A percentile compares a stretch with the other conserved stretches of the same genome.
Evolutionary conservation across 2,113 vertebrate species (phyloP).

Genomic region (Trogon surrucura): DNA sequence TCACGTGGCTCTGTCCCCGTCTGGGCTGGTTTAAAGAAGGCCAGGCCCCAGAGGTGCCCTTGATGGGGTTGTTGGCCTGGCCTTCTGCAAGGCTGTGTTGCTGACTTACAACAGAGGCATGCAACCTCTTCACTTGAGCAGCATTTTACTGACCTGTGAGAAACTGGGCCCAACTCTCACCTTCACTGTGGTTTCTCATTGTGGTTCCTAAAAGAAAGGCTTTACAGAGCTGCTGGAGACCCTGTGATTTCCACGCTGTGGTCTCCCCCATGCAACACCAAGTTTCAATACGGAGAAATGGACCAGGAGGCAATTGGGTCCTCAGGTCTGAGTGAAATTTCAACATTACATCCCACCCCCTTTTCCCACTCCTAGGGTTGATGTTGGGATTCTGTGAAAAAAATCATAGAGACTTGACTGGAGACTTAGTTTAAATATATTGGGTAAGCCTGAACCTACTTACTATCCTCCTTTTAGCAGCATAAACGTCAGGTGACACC

Average conservation of each 20-base stretch:
- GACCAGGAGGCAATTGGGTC: not conserved
- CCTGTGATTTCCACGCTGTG: accelerated
- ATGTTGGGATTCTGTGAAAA: accelerated
- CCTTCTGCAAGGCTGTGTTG: not conserved
- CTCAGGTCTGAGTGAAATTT: not conserved
- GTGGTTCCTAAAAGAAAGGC: not conserved
- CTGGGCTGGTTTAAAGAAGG: not conserved
- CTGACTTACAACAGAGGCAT: not conserved
- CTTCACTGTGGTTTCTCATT: not conserved
- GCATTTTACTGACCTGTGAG: not conserved
- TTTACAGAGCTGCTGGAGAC: not conserved
- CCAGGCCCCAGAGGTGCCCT: not conserved
- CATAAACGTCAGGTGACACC: not conserved
- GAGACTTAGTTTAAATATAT: not conserved
- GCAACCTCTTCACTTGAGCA: not conserved
- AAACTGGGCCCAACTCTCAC: not conserved
- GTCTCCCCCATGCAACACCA: accelerated
- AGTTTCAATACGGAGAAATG: not conserved
- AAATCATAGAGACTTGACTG: not conserved
- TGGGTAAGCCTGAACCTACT: not conserved
- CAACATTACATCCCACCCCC: not conserved
- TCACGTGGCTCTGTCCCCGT: accelerated
- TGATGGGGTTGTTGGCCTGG: too few relatives aligned
- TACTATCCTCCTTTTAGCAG: not conserved
- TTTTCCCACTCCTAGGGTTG: not conserved